Base-by-base conservation (phyloP, 2,888 invertebrate genomes). In the Colostygia pectinataria region DNA sequence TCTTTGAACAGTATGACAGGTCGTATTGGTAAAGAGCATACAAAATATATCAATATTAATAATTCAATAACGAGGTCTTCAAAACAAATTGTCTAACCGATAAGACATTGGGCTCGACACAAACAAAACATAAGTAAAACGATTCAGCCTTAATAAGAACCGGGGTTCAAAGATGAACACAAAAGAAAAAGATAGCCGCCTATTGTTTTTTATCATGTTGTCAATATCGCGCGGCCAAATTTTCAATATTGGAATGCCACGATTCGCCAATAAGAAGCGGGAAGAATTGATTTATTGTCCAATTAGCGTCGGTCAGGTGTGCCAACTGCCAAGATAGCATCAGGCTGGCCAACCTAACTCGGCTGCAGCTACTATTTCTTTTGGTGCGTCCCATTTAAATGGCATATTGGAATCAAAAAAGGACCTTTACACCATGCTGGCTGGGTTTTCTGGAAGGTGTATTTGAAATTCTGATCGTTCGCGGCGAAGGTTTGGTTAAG, bases 221-320 rank as follows among this genome's bases (percentile, higher is more conserved):
- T 89, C 89, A 90, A 89, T 88, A 89, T 89, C 87, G 82, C 83
- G 85, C 88, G 88, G 88, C 89, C 89, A 89, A 90, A 90, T 90
- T 89, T 90, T 88, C 88, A 84, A 90, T 89, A 90, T 90, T 88
- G 89, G 89, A 90, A 90, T 87, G 89, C 87, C 82, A 81, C 84
- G 86, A 88, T 88, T 82, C 88, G 84, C 89, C 89, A 90, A 90
- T 89, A 90, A 90, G 88, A 90, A 89, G 85, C 87, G 82, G 81
- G 80, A 84, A 88, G 89, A 89, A 90, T 90, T 90, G 90, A 90
- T 90, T 90, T 90, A 90, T 90, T 90, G 89, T 88, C 89, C 90
- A 90, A 90, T 90, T 90, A 90, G 89, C 85, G 89, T 90, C 86
- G 87, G 88, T 90, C 90, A 89, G 88, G 89, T 88, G 90, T 90